Evolutionary conservation across 2,797 vertebrate species (phyloP).

Genomic region (Oreochromis mossambicus): DNA sequence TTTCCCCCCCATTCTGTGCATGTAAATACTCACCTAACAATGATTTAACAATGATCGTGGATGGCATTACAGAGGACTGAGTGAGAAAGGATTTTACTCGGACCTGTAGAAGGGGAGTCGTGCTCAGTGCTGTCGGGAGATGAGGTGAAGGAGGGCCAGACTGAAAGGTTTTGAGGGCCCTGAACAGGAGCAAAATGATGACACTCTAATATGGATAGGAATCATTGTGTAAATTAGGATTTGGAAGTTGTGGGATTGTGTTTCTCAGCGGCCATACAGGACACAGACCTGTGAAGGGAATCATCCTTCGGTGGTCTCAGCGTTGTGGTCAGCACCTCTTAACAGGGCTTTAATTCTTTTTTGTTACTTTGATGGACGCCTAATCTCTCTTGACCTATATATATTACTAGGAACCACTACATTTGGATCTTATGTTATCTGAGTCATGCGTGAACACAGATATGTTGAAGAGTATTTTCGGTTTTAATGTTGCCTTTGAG

Average conservation of each 20-base stretch:
- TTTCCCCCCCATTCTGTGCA: neutral
- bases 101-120: neutral
- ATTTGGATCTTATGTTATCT: neutral
- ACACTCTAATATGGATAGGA: neutral
- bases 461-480: neutral
- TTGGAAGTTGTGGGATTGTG: neutral
- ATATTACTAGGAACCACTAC: neutral
- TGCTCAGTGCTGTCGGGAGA: neutral
- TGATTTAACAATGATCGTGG: neutral
- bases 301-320: neutral
- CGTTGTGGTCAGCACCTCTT: neutral
- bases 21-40: neutral
- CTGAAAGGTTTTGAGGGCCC: neutral
- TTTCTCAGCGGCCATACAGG: neutral
- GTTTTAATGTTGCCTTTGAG: neutral
- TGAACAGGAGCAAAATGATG: neutral
- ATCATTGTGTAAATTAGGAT: neutral
- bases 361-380: rapidly evolving
- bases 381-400: neutral
- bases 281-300: neutral
- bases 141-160: neutral
- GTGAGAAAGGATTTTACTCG: neutral
- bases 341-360: neutral
- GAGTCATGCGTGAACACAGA: neutral
- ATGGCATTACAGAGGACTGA: neutral